Percentiles rank a stretch among this genome's conserved stretches.
These are phyloP conservation scores for Crossocerus cetratus DNA, from an alignment of 2,888 invertebrate species.

Conservation along the genomic window DNA sequence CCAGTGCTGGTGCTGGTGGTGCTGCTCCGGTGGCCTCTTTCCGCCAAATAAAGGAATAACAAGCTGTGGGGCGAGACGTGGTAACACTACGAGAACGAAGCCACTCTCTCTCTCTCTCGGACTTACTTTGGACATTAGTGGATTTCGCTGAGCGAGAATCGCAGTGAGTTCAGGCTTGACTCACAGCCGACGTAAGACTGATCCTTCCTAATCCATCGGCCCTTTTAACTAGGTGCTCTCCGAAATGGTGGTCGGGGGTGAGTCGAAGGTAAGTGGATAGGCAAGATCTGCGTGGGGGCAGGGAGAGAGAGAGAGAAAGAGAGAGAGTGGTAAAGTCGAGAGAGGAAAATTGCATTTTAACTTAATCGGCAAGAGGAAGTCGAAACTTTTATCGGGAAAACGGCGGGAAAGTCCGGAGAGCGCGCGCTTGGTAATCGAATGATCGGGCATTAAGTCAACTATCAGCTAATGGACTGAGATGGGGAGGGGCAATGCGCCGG, in stretches of 20 bases:
- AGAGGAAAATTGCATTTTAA: slow-evolving; percentile 57
- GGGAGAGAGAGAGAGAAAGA: neutral
- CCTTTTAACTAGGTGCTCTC: neutral
- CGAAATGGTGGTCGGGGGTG: neutral
- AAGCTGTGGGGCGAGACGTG: slow-evolving; percentile 39
- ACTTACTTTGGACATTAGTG: no score
- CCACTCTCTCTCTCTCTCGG: no score
- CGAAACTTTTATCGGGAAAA: slow-evolving; percentile 55
- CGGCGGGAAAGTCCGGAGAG: slow-evolving; percentile 49
- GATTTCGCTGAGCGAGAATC: no score
- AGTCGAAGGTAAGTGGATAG: no score
- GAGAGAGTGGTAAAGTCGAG: neutral
- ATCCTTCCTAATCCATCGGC: slow-evolving; percentile 16
- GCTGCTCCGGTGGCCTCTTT: slow-evolving; percentile 42
- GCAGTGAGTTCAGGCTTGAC: no score
- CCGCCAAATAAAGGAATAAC: slow-evolving; percentile 52
- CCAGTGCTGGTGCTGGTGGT: neutral
- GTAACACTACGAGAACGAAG: no score
- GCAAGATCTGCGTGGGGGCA: slow-evolving; percentile 16
- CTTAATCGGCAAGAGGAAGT: slow-evolving; percentile 57
- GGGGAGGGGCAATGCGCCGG: slow-evolving; percentile 23
- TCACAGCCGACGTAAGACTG: no score
- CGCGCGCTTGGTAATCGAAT: slow-evolving; percentile 49
- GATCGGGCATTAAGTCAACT: slow-evolving; percentile 60
- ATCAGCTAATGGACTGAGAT: slow-evolving; percentile 54